A percentile compares a stretch with the other conserved stretches of the same genome.
Conservation (phyloP, 2,888 invertebrate genomes). For the Frankliniella fusca region DNA sequence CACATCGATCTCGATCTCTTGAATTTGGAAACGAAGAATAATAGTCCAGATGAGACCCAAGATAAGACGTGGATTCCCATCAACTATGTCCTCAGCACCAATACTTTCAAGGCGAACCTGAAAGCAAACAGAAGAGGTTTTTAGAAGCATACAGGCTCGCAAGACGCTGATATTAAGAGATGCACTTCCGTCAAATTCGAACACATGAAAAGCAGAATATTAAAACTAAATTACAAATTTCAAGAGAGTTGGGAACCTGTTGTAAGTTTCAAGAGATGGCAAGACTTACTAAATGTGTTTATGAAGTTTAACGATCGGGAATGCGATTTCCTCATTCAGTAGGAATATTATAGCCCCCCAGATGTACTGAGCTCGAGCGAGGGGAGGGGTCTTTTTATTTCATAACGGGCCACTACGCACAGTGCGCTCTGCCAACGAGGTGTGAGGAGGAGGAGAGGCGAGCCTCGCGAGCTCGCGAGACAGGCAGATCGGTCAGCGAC, state of each 20-base stretch:
- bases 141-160: background rate
- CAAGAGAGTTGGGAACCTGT: no score
- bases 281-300: no score
- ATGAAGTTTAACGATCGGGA: no score
- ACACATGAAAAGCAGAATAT: conserved; percentile 8
- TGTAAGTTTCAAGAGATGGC: no score
- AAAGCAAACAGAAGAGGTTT: conserved; percentile 35
- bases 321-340: no score
- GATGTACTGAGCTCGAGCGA: no score
- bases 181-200: background rate
- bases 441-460: background rate
- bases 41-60: conserved; percentile 99
- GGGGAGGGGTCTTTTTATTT: no score
- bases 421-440: no score
- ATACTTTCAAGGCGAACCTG: conserved; percentile 96
- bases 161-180: conserved; percentile 17
- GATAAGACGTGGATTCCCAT: conserved; percentile 94
- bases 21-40: conserved; percentile 97
- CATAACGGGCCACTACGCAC: no score
- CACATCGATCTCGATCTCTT: conserved; percentile 96
- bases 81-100: conserved; percentile 98
- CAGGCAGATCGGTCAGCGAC: conserved; percentile 23
- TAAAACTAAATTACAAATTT: background rate
- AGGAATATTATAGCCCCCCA: no score
- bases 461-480: background rate